Conservation (phyloP, 2,797 vertebrate species). For the Pangasius sanitwongsei region DNA sequence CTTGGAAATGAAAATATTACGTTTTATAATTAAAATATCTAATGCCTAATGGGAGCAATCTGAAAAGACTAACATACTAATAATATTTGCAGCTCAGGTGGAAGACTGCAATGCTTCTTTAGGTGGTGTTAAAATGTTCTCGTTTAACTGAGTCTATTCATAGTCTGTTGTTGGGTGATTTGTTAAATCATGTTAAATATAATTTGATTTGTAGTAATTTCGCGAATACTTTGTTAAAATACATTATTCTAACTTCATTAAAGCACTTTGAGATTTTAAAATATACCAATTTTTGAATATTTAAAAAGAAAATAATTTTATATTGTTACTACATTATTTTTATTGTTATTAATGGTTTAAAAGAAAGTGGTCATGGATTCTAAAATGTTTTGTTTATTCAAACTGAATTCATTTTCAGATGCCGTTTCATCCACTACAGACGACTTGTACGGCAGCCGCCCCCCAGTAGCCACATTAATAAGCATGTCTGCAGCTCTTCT, state of each 20-base stretch:
- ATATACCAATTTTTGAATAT: background rate
- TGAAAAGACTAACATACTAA: background rate
- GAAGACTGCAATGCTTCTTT: too few species aligned
- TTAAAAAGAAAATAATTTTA: background rate
- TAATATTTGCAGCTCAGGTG: too few species aligned
- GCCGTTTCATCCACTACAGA: background rate
- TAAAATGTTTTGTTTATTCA: background rate
- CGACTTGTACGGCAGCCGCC: too few species aligned
- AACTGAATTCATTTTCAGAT: slow-evolving; percentile 31
- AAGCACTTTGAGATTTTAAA: background rate
- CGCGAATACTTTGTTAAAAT: background rate
- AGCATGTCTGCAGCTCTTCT: background rate
- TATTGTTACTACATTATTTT: too few species aligned
- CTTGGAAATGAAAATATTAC: slow-evolving; percentile 20
- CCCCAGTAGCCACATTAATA: background rate
- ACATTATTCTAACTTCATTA: background rate
- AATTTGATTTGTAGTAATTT: background rate
- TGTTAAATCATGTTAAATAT: background rate
- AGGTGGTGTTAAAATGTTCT: too few species aligned
- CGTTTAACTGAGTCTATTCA: background rate
- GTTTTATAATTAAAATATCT: background rate
- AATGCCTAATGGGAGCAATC: background rate
- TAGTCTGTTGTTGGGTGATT: background rate
- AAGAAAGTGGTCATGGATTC: background rate
- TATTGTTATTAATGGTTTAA: background rate